Percentiles rank a stretch among this genome's conserved stretches.
Evolutionary conservation across 2,113 vertebrate genomes (phyloP).

Genomic region (Stigmatopora argus): DNA sequence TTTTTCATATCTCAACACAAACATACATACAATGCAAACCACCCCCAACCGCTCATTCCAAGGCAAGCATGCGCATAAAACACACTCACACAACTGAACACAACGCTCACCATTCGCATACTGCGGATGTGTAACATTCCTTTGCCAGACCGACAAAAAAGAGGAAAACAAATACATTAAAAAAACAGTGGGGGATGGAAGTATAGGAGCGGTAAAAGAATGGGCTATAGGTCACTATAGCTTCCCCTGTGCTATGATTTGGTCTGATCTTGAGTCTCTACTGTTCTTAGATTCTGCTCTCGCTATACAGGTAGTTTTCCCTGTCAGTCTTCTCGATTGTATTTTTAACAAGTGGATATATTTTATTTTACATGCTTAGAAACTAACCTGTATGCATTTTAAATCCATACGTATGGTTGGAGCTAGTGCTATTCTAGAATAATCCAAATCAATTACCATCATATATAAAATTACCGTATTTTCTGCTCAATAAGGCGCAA

Average conservation of each 20-base stretch:
- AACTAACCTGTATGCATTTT: not conserved
- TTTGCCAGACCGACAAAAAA: slow-evolving; percentile 24
- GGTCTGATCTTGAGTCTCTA: not conserved
- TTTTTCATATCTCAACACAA: slow-evolving; percentile 11
- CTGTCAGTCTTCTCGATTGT: not conserved
- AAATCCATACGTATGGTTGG: not conserved
- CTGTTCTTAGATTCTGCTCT: not conserved
- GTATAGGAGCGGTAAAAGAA: slow-evolving; percentile 13
- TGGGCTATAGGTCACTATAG: not conserved
- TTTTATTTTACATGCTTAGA: not conserved
- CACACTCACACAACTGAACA: slow-evolving; percentile 29
- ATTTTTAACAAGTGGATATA: not conserved
- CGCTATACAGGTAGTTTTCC: not conserved
- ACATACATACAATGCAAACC: slow-evolving; percentile 10
- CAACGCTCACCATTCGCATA: slow-evolving; percentile 21
- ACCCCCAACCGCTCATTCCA: slow-evolving; percentile 16
- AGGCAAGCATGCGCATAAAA: slow-evolving; percentile 44
- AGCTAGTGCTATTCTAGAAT: too few species aligned
- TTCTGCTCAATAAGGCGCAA: too few species aligned
- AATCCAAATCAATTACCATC: too few species aligned
- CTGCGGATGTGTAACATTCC: slow-evolving; percentile 58
- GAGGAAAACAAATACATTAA: slow-evolving; percentile 43
- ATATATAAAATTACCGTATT: too few species aligned
- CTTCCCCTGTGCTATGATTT: not conserved
- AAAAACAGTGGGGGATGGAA: slow-evolving; percentile 30